Base-by-base conservation (phyloP, 1,140 invertebrate species). In the Papilio polytes region DNA sequence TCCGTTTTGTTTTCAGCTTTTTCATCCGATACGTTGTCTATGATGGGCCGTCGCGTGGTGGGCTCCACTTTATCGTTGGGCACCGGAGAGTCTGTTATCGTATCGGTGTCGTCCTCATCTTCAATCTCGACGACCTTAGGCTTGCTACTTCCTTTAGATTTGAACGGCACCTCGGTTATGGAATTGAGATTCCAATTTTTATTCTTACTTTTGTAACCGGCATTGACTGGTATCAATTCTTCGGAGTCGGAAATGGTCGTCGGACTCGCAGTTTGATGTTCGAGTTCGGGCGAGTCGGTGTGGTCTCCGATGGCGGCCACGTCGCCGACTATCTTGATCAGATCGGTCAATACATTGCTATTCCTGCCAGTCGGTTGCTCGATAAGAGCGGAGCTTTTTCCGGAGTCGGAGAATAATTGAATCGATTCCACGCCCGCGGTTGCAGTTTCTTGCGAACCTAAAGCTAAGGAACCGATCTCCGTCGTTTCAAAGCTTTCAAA, bases 261-360 rank as follows among this genome's bases (percentile, higher is more conserved):
- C 1, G 88, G 66, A n/a, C 81, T 84, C 1, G 85, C 83, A 8
- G 82, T 78, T 18, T 84, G 83, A n/a, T 80, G 81, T 46, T 81
- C 81, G 1, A 73, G 36, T 8, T 80, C 81, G 0, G 87, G 83
- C 3, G 74, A 82, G 4, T 92, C 91, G 13, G 89, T 93, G 56
- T 94, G 92, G 80, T 93, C 92, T 76, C 93, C 92, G 9, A 95
- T 95, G 12, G 94, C 91, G 10, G 94, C 94, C 6, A 95, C 94
- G 80, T 95, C 95, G 15, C 94, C 93, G 4, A 95, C 94, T 56
- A 95, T 85, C 80, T 93, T 94, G 12, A 94, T 95, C 18, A 95
- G 85, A 86, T 95, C 95, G 15, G 88, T 92, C 7, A 95, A 80
- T 20, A 93, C 91, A 81, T 93, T 95, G 59, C 87, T 90, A 56